A percentile compares a stretch with the other conserved stretches of the same genome.
phyloP scores from a whole-genome alignment of 2,888 invertebrate genomes.

The Allolobophora icterica region DNA sequence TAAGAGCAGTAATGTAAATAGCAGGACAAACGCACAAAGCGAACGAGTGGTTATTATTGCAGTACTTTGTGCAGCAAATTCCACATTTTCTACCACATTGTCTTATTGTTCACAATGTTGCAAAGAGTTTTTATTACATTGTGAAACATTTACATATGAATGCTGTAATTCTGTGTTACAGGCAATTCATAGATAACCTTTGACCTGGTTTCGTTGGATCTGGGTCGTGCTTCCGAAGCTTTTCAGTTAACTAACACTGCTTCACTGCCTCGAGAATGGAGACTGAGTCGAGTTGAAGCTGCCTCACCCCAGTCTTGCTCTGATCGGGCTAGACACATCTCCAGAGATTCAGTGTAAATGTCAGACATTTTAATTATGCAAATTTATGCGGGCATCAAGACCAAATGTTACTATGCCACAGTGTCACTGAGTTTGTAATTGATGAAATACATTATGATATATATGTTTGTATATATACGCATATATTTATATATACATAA shows the following conservation, averaged over 20 bases:
- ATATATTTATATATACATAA: background rate
- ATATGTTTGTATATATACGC: background rate
- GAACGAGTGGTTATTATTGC: too few relatives aligned
- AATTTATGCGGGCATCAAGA: background rate
- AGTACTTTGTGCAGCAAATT: too few relatives aligned
- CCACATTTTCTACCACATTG: too few relatives aligned
- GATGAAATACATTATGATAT: background rate
- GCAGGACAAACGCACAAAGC: too few relatives aligned
- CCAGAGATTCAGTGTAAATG: background rate
- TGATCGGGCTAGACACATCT: background rate
- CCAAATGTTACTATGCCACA: background rate
- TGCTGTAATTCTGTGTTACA: background rate
- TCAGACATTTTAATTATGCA: background rate
- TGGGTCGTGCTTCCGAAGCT: background rate
- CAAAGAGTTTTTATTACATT: background rate
- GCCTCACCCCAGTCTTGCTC: slow-evolving; percentile 8
- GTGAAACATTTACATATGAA: background rate
- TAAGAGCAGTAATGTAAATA: too few relatives aligned
- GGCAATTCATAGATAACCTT: background rate
- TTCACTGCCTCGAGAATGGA: background rate
- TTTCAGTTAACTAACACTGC: background rate
- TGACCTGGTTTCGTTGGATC: background rate
- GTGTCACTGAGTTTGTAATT: background rate
- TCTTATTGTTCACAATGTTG: too few relatives aligned
- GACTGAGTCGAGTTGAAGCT: background rate